Conservation (phyloP, 1,140 invertebrate species). For the Drosophila serrata region DNA sequence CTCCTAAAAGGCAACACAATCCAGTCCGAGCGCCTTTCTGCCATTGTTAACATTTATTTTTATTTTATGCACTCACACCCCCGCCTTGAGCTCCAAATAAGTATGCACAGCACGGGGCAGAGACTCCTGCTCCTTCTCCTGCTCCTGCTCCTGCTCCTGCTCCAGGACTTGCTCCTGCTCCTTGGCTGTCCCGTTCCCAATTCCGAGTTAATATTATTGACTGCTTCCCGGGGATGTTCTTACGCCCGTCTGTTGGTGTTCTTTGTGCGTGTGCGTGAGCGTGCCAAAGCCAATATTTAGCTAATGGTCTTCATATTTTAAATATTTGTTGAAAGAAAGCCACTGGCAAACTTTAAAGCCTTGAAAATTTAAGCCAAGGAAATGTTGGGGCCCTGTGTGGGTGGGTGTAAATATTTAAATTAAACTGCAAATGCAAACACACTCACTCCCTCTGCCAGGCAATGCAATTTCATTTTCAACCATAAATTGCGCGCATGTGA, state of each 20-base stretch:
- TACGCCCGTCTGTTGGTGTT: neutral
- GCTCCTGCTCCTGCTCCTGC: constrained; percentile 11
- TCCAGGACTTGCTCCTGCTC: constrained; percentile 23
- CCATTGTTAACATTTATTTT: constrained; percentile 83
- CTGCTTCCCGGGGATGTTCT: constrained; percentile 57
- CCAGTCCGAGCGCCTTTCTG: constrained; percentile 71
- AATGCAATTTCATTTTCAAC: constrained; percentile 78
- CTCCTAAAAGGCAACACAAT: constrained; percentile 38
- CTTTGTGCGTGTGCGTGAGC: constrained; percentile 57
- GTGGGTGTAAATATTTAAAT: constrained; percentile 69
- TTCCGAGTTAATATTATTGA: constrained; percentile 79
- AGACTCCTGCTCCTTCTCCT: neutral
- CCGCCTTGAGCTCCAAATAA: constrained; percentile 74
- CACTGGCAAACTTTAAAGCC: constrained; percentile 41
- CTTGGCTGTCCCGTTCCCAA: constrained; percentile 30
- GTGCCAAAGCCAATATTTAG: constrained; percentile 83
- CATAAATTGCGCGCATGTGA: constrained; percentile 72
- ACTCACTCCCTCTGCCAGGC: constrained; percentile 12
- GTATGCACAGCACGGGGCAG: constrained; percentile 80
- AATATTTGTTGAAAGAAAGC: constrained; percentile 66
- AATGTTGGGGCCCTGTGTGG: constrained; percentile 17
- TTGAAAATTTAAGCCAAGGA: constrained; percentile 19
- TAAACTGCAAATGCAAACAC: constrained; percentile 65
- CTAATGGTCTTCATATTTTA: constrained; percentile 84
- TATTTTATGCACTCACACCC: constrained; percentile 79